Conservation (phyloP, 2,797 vertebrate species). For the Poeciliopsis gracilis region DNA sequence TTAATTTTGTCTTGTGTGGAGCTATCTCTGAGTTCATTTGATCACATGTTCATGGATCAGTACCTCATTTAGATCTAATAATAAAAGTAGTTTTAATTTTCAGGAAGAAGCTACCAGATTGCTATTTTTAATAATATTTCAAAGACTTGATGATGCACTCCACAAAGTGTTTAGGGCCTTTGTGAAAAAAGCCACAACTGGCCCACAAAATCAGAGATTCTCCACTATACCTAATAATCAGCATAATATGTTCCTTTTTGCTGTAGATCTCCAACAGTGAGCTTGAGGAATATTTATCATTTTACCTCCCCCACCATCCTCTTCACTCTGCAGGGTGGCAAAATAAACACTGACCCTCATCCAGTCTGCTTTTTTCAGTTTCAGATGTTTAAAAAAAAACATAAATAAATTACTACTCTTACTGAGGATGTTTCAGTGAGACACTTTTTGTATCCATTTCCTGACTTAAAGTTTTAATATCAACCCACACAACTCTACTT, state of each 20-base stretch:
- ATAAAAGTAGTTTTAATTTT: not conserved
- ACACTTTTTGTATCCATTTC: not conserved
- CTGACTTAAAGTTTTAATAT: not conserved
- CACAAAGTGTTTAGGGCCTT: not conserved
- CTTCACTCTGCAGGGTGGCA: not conserved
- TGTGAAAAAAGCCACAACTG: not conserved
- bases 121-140: not conserved
- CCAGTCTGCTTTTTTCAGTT: not conserved
- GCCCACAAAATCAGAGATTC: not conserved
- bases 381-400: not conserved
- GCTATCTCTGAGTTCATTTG: not conserved
- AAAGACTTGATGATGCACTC: not conserved
- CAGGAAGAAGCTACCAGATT: not conserved
- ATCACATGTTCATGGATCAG: not conserved
- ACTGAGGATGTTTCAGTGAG: not conserved
- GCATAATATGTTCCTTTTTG: not conserved
- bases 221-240: not conserved
- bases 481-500: not conserved
- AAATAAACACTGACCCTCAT: not conserved
- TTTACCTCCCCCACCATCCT: not conserved
- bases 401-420: not conserved
- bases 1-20: not conserved
- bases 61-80: not conserved
- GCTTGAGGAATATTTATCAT: not conserved
- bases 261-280: slow-evolving; percentile 1